phyloP scores from a whole-genome alignment of 2,888 invertebrate species.

The Malacosoma neustria region DNA sequence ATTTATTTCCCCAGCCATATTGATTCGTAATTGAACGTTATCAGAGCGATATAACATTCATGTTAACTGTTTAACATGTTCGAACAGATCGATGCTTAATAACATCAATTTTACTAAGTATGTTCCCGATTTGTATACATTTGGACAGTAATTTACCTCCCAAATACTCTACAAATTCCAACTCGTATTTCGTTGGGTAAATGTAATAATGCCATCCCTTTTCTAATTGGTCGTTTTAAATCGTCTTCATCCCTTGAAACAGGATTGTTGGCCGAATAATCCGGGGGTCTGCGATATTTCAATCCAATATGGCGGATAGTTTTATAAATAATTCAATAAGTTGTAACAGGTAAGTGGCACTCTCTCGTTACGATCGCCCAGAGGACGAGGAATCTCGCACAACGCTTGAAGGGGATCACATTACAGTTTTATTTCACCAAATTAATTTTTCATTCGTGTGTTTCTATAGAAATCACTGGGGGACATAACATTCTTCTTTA shows the following conservation, averaged over 20 bases:
- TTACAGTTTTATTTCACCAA: constrained; percentile 48
- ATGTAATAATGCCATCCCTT: constrained; percentile 1
- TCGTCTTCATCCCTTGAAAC: constrained; percentile 23
- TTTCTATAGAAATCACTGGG: constrained; percentile 25
- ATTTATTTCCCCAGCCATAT: too few species aligned
- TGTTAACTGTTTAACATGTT: constrained; percentile 10
- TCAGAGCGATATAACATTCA: too few species aligned
- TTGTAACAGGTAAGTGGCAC: constrained; percentile 69
- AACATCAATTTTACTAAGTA: not conserved
- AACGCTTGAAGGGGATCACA: constrained; percentile 40
- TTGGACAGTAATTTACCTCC: not conserved
- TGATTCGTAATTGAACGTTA: too few species aligned
- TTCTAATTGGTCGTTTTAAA: constrained; percentile 13
- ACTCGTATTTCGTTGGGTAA: not conserved
- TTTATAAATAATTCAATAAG: constrained; percentile 68
- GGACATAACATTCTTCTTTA: constrained; percentile 10
- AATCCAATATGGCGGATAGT: constrained; percentile 67
- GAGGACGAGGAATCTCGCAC: constrained; percentile 42
- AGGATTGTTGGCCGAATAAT: constrained; percentile 35
- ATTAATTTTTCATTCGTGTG: constrained; percentile 51
- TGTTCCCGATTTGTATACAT: not conserved
- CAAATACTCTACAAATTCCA: not conserved
- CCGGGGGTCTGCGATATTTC: constrained; percentile 44
- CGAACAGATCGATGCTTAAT: constrained; percentile 3
- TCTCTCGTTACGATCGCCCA: constrained; percentile 53